Percentiles rank a stretch among this genome's conserved stretches.
phyloP scores from a whole-genome alignment of 1,140 invertebrate species.

The Monochamus saltuarius region DNA sequence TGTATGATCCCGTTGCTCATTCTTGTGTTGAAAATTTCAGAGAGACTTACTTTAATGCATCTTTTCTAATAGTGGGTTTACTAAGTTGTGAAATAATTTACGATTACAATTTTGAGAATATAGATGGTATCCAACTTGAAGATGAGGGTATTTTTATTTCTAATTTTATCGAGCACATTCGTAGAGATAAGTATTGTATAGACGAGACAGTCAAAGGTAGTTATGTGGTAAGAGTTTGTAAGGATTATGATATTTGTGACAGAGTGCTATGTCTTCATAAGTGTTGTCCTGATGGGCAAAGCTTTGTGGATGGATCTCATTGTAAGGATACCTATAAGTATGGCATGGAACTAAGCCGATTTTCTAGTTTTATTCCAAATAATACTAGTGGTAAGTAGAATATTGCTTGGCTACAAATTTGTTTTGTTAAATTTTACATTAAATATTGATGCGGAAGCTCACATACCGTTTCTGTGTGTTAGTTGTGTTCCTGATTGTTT shows the following conservation, averaged over 20 bases:
- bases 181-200: constrained; percentile 27
- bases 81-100: constrained; percentile 20
- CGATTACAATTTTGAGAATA: constrained; percentile 14
- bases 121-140: constrained; percentile 10
- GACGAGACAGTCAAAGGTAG: constrained; percentile 19
- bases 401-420: not conserved
- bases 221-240: constrained; percentile 29
- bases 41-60: constrained; percentile 1
- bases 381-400: constrained; percentile 4
- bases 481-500: too few species aligned
- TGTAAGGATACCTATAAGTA: constrained; percentile 27
- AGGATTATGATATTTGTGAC: constrained; percentile 25
- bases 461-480: too few species aligned
- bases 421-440: not conserved
- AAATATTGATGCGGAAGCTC: too few species aligned
- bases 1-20: constrained; percentile 16
- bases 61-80: constrained; percentile 24
- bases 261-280: constrained; percentile 35
- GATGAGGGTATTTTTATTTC: not conserved
- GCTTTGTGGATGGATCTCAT: constrained; percentile 34
- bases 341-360: constrained; percentile 26
- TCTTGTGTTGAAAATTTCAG: constrained; percentile 6
- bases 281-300: constrained; percentile 41
- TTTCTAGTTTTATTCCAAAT: constrained; percentile 17
- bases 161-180: not conserved